phyloP scores from a whole-genome alignment of 2,797 vertebrate species.

The Loriculus beryllinus region DNA sequence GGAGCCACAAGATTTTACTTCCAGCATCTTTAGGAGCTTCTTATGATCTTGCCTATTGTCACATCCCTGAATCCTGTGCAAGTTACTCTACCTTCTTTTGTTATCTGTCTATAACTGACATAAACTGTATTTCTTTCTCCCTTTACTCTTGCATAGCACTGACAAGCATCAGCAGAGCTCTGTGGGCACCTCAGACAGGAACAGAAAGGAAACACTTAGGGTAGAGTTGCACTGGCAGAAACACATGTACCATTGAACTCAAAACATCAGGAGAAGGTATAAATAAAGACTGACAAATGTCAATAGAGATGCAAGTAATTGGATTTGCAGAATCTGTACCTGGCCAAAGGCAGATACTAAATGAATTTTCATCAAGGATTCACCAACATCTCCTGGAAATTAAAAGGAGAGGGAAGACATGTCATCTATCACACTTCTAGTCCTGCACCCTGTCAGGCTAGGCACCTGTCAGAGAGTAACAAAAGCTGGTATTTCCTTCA shows the following conservation, averaged over 20 bases:
- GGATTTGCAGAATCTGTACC: background rate
- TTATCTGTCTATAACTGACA: background rate
- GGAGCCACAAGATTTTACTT: background rate
- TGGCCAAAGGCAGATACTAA: background rate
- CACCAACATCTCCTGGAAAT: background rate
- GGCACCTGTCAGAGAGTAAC: background rate
- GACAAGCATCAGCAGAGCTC: background rate
- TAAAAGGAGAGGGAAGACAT: background rate
- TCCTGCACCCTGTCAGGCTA: background rate
- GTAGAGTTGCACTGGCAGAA: background rate
- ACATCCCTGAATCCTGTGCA: background rate
- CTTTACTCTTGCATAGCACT: background rate
- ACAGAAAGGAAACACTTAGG: background rate
- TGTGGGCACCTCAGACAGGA: background rate
- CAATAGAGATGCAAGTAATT: constrained; percentile 27
- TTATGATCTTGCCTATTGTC: background rate
- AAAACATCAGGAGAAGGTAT: background rate
- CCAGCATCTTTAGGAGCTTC: background rate
- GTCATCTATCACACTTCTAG: background rate
- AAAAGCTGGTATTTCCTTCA: background rate
- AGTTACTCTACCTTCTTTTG: background rate
- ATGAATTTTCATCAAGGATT: background rate
- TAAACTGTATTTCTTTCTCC: background rate
- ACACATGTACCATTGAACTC: background rate
- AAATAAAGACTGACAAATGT: constrained; percentile 9